Base-by-base conservation (phyloP, 1,140 invertebrate genomes). In the Cardiocondyla obscurior region DNA sequence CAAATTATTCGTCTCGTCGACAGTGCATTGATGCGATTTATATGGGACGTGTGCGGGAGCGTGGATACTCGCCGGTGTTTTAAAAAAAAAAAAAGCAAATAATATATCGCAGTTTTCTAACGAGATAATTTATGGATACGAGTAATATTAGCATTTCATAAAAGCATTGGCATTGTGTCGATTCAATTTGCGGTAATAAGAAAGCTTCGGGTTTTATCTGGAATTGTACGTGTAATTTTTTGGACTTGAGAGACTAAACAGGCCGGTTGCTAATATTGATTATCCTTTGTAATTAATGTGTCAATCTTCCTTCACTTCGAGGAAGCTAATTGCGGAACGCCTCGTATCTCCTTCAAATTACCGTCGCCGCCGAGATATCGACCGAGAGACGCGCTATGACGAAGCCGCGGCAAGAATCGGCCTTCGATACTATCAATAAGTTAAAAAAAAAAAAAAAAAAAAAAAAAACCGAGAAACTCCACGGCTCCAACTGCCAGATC, bases 401-500 rank as follows among this genome's bases (percentile, higher is more conserved):
- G 60, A 64, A 69, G 85, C 73, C n/a, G n/a, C n/a, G n/a, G 77
- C 72, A 25, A 85, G 72, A 67, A 83, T 83, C 64, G 36, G 36
- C 77, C 12, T 53, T 19, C 53, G 85, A 87, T 87, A 67, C 49
- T 87, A 83, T 86, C 85, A 73, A 86, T 83, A 83, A 86, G 76
- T 86, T 81, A 70, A 65, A 86, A 77, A 85, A 76, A 81, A 62
- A 86, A 77, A 85, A 76, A 81, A 62, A 19, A 72, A 42, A 72
- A 44, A 44, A 14, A 60, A 57, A 28, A 70, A 70, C 28, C 33
- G 30, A 51, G 67, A 28, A 73, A 58, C 85, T 79, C 30, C 64
- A 60, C 46, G 74, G 36, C 76, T 86, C 44, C 81, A 87, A 87
- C 76, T 86, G 85, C 85, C 85, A 86, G 85, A 87, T 86, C 85